A percentile compares a stretch with the other conserved stretches of the same genome.
These are phyloP conservation scores for Petrocephalus zakoni DNA, from an alignment of 2,113 vertebrate species.

Conservation along the genomic window DNA sequence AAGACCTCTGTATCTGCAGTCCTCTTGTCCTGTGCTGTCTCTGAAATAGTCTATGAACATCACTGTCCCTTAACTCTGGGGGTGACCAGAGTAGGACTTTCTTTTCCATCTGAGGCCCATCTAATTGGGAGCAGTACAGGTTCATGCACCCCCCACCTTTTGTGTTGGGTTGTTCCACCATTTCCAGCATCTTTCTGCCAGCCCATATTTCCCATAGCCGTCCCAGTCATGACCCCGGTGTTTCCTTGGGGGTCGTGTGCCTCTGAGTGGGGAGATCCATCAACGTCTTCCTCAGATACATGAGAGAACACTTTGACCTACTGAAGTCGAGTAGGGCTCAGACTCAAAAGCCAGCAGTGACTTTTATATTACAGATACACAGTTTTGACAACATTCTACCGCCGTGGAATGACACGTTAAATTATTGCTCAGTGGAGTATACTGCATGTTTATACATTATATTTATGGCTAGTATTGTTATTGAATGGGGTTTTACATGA, in stretches of 20 bases:
- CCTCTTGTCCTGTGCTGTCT: neutral
- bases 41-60: neutral
- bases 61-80: neutral
- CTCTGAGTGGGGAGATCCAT: neutral
- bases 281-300: neutral
- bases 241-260: neutral
- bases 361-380: conserved; percentile 28
- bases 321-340: neutral
- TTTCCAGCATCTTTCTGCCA: neutral
- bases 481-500: conserved; percentile 45
- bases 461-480: conserved; percentile 53
- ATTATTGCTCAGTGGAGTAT: conserved; percentile 57
- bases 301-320: neutral
- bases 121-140: neutral
- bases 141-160: neutral
- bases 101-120: neutral
- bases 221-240: neutral
- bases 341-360: conserved; percentile 19
- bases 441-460: conserved; percentile 56
- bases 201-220: neutral
- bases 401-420: conserved; percentile 46
- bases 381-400: conserved; percentile 33
- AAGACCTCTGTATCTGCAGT: neutral
- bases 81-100: neutral
- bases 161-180: neutral